Evolutionary conservation across 2,888 invertebrate species (phyloP).

Genomic region (Petrophora chlorosata): DNA sequence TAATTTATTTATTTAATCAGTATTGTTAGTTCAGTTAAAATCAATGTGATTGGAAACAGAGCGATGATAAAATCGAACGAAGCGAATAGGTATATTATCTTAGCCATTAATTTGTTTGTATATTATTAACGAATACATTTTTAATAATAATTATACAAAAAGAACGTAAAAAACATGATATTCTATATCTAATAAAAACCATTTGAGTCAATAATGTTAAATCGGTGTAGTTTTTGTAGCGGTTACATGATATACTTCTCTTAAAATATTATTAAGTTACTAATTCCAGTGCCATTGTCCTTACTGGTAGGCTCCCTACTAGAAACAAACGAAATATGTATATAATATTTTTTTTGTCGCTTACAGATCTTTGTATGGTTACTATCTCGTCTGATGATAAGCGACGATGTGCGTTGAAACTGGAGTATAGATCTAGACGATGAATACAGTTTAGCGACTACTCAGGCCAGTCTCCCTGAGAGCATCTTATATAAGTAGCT

Average conservation of each 20-base stretch:
- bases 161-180: conserved; percentile 3
- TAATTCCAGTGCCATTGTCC: conserved; percentile 49
- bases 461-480: no score
- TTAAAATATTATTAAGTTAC: conserved; percentile 23
- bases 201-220: conserved; percentile 33
- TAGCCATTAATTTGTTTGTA: conserved; percentile 64
- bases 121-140: conserved; percentile 8
- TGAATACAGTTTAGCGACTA: no score
- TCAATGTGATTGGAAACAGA: conserved; percentile 56
- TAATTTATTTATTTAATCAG: conserved; percentile 71
- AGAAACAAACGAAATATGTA: conserved; percentile 13
- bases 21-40: conserved; percentile 61
- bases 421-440: no score
- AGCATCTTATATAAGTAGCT: background rate
- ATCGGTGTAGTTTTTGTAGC: conserved; percentile 26
- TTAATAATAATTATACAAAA: conserved; percentile 5
- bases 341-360: no score
- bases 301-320: conserved; percentile 9
- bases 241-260: conserved; percentile 18
- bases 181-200: conserved; percentile 20
- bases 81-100: conserved; percentile 66
- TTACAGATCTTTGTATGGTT: no score
- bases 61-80: conserved; percentile 72
- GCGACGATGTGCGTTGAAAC: no score
- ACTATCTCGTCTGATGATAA: no score